Evolutionary conservation across 2,888 invertebrate genomes (phyloP).

Genomic region (Rhagonycha lutea): DNA sequence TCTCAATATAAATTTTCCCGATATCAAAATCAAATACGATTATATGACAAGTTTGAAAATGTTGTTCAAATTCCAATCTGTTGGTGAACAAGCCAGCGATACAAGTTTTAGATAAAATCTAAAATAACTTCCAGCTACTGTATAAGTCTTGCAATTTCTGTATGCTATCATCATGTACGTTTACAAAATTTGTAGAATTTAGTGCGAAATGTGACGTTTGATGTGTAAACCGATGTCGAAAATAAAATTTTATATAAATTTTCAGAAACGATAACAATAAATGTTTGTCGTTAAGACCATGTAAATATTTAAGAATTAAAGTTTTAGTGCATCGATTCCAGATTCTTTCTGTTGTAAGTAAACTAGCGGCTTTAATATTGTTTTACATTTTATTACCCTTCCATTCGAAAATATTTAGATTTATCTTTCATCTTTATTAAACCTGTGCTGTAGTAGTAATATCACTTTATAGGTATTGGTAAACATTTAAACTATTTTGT

Average conservation of each 20-base stretch:
- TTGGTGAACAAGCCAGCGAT: conserved; percentile 5
- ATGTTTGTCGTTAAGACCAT: conserved; percentile 17
- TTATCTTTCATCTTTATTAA: conserved; percentile 26
- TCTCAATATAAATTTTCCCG: not conserved
- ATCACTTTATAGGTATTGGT: conserved; percentile 13
- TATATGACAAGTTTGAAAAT: conserved; percentile 10
- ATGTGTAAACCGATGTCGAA: conserved; percentile 11
- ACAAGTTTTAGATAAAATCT: conserved; percentile 22
- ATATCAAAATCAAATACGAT: not conserved
- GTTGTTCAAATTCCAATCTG: conserved; percentile 19
- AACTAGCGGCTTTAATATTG: conserved; percentile 21
- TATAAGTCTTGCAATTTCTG: conserved; percentile 8
- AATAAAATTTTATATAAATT: conserved; percentile 12
- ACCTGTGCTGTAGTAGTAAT: not conserved
- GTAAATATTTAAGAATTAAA: conserved; percentile 20
- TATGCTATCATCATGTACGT: not conserved
- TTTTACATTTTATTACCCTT: conserved; percentile 24
- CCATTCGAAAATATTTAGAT: conserved; percentile 12
- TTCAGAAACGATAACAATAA: conserved; percentile 28
- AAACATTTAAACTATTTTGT: not conserved
- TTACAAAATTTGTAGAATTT: conserved; percentile 24
- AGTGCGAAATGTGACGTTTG: conserved; percentile 1
- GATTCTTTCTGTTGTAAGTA: conserved; percentile 16
- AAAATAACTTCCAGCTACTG: conserved; percentile 15
- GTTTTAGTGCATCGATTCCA: conserved; percentile 28